Conservation (phyloP, 37 sponge, comb jelly and placozoan species). For the Crambe crambe region DNA sequence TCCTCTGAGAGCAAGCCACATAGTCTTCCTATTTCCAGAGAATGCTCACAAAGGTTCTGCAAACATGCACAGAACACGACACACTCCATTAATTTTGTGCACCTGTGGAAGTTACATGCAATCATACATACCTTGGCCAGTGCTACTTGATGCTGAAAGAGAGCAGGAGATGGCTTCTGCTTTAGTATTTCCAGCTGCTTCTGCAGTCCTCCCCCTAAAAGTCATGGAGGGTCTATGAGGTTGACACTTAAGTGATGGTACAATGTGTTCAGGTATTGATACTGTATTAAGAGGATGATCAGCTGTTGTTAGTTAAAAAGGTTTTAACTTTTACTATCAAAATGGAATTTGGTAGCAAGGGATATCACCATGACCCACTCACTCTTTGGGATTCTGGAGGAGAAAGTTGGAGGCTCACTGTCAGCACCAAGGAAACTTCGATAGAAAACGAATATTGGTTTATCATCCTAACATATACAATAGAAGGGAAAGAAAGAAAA, state of each 20-base stretch:
- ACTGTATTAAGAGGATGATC: not conserved
- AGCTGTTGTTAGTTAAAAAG: no score
- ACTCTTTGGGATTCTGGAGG: constrained; percentile 20
- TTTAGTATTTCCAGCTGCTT: constrained; percentile 17
- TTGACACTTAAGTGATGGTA: not conserved
- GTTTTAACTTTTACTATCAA: no score
- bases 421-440: constrained; percentile 4
- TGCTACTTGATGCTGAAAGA: constrained; percentile 30
- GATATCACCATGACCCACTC: no score
- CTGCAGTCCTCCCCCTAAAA: constrained; percentile 22
- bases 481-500: no score
- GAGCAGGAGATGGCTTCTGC: constrained; percentile 32
- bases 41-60: constrained; percentile 37
- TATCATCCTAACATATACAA: constrained; percentile 36
- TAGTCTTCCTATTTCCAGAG: not conserved
- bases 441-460: constrained; percentile 58
- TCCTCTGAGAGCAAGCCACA: constrained; percentile 19
- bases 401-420: not conserved
- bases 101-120: not conserved
- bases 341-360: no score
- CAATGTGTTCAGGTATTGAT: not conserved
- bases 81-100: not conserved
- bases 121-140: constrained; percentile 44
- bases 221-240: not conserved
- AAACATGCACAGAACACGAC: not conserved